A percentile compares a stretch with the other conserved stretches of the same genome.
Evolutionary conservation across 2,888 invertebrate species (phyloP).

Genomic region (Leptopilina drosophilae): DNA sequence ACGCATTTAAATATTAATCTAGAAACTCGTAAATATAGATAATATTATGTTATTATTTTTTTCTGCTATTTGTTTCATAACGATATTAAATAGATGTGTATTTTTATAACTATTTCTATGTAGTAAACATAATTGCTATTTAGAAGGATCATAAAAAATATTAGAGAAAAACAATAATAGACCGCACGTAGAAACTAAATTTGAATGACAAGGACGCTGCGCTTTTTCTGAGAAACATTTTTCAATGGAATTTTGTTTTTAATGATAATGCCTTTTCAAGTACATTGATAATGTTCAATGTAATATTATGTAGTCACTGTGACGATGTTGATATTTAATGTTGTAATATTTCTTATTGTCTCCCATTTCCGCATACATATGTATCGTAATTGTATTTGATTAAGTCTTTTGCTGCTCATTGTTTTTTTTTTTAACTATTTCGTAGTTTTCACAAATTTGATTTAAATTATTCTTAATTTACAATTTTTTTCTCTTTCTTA

Average conservation of each 20-base stretch:
- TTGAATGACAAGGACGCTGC: neutral
- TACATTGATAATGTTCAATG: constrained; percentile 5
- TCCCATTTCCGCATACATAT: neutral
- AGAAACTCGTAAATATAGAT: neutral
- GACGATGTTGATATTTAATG: neutral
- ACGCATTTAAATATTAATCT: constrained; percentile 6
- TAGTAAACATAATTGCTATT: neutral
- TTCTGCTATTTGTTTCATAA: neutral
- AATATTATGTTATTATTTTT: constrained; percentile 12
- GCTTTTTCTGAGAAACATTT: neutral
- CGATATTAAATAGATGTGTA: neutral
- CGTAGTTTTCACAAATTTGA: too few relatives aligned
- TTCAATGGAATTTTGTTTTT: constrained; percentile 15
- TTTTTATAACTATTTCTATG: neutral
- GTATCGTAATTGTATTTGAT: neutral
- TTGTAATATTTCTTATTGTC: constrained; percentile 1
- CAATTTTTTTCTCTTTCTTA: too few relatives aligned
- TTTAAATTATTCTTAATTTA: too few relatives aligned
- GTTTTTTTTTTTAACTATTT: too few relatives aligned
- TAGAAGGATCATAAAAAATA: constrained; percentile 5
- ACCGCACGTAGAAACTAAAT: neutral
- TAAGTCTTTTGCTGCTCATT: neutral
- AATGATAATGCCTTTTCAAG: constrained; percentile 3
- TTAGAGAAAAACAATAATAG: constrained; percentile 4
- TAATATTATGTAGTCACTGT: neutral